Conservation (phyloP, 2,113 vertebrate species). For the Scopus umbretta region DNA sequence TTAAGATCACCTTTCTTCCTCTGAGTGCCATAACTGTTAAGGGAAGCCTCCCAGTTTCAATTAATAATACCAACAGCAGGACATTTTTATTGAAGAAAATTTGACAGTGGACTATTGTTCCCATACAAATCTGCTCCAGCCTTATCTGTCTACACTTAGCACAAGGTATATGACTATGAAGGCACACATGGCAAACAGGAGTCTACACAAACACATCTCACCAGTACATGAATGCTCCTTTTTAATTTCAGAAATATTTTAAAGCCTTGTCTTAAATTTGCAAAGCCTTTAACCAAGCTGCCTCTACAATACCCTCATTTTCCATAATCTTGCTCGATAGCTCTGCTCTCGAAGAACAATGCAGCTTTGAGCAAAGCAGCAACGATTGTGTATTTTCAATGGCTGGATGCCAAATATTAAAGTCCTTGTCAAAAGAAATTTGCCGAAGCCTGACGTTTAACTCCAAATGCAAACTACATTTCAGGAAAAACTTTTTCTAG, state of each 20-base stretch:
- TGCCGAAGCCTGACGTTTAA: background rate
- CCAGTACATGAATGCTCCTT: background rate
- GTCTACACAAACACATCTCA: background rate
- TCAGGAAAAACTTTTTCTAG: background rate
- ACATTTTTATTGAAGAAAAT: background rate
- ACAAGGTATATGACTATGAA: background rate
- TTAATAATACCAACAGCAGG: background rate
- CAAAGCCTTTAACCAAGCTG: background rate
- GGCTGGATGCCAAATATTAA: constrained; percentile 20
- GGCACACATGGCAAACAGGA: background rate
- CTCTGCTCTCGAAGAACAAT: background rate
- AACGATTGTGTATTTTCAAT: background rate
- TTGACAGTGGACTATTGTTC: background rate
- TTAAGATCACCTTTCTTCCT: background rate
- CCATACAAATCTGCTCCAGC: background rate
- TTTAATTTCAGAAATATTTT: background rate
- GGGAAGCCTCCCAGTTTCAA: background rate
- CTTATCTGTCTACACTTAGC: background rate
- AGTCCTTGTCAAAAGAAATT: constrained; percentile 18
- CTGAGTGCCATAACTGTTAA: background rate
- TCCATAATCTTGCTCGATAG: background rate
- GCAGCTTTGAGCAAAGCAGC: background rate
- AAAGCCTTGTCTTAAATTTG: background rate
- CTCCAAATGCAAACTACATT: background rate
- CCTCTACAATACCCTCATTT: background rate